Percentiles rank a stretch among this genome's conserved stretches.
phyloP scores from a whole-genome alignment of 2,888 invertebrate species.

The Drosophila dives region DNA sequence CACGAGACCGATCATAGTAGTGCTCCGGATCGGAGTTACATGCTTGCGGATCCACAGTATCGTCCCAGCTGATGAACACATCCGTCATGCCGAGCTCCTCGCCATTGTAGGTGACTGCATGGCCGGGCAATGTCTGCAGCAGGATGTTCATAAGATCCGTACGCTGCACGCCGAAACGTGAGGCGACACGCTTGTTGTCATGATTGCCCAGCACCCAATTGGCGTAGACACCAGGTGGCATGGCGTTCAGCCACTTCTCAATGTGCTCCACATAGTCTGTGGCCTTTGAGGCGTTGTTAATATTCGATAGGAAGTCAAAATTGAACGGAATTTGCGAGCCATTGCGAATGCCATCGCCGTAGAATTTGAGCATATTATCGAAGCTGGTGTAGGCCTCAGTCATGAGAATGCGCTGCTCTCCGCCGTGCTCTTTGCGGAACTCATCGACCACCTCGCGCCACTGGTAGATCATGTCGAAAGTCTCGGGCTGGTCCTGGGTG shows the following conservation, averaged over 20 bases:
- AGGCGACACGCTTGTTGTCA: constrained; percentile 89
- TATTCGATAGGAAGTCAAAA: constrained; percentile 87
- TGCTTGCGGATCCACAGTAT: constrained; percentile 86
- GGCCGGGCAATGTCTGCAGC: constrained; percentile 92
- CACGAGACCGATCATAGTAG: constrained; percentile 85
- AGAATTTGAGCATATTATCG: constrained; percentile 87
- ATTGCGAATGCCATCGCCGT: constrained; percentile 85
- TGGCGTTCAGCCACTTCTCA: constrained; percentile 86
- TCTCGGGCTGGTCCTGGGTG: constrained; percentile 87
- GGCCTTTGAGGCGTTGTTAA: constrained; percentile 82
- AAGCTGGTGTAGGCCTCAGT: constrained; percentile 88
- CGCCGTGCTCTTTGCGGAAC: constrained; percentile 82
- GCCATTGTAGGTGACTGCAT: constrained; percentile 94
- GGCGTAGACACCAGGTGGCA: constrained; percentile 87
- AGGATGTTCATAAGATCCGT: constrained; percentile 93
- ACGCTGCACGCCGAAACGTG: constrained; percentile 89
- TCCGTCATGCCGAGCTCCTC: constrained; percentile 90
- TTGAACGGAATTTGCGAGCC: constrained; percentile 89
- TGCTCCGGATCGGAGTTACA: constrained; percentile 85
- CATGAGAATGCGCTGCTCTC: constrained; percentile 86
- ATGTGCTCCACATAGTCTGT: constrained; percentile 85
- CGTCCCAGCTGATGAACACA: constrained; percentile 85
- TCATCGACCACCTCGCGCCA: constrained; percentile 87
- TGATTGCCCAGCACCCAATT: constrained; percentile 92
- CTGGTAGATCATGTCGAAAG: constrained; percentile 87